These are phyloP conservation scores for Melanaphis sacchari DNA, from an alignment of 1,140 invertebrate genomes.

Conservation along the genomic window DNA sequence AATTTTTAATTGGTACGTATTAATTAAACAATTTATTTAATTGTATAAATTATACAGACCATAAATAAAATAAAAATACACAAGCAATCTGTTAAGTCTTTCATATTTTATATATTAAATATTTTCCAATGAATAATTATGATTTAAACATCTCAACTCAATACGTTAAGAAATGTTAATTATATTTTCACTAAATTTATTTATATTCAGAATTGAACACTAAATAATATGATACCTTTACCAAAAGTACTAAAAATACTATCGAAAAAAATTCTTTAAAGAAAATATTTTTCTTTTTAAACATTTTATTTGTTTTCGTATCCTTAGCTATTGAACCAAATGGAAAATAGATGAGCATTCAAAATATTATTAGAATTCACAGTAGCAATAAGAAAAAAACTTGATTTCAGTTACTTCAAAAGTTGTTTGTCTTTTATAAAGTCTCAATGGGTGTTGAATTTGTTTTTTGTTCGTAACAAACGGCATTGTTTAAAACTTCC, in stretches of 20 bases:
- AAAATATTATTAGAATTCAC: conserved; percentile 20
- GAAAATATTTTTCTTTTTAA: not conserved
- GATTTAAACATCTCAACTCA: too few species aligned
- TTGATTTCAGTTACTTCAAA: conserved; percentile 8
- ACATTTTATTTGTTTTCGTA: not conserved
- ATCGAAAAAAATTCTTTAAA: not conserved
- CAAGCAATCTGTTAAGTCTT: too few species aligned
- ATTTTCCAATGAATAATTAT: too few species aligned
- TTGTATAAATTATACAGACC: too few species aligned
- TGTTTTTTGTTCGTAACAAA: not conserved
- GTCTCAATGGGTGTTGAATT: not conserved
- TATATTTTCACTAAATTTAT: too few species aligned
- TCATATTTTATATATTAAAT: too few species aligned
- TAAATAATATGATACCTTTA: too few species aligned
- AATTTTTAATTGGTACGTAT: too few species aligned
- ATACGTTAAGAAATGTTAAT: too few species aligned
- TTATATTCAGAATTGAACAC: too few species aligned
- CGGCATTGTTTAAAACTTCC: conserved; percentile 10
- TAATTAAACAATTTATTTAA: too few species aligned
- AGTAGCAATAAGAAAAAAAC: not conserved
- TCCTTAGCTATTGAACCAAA: not conserved
- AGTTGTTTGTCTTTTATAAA: not conserved
- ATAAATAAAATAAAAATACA: too few species aligned
- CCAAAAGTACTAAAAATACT: not conserved
- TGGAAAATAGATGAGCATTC: not conserved